Base-by-base conservation (phyloP, 2,888 invertebrate species). In the Scotopteryx bipunctaria region DNA sequence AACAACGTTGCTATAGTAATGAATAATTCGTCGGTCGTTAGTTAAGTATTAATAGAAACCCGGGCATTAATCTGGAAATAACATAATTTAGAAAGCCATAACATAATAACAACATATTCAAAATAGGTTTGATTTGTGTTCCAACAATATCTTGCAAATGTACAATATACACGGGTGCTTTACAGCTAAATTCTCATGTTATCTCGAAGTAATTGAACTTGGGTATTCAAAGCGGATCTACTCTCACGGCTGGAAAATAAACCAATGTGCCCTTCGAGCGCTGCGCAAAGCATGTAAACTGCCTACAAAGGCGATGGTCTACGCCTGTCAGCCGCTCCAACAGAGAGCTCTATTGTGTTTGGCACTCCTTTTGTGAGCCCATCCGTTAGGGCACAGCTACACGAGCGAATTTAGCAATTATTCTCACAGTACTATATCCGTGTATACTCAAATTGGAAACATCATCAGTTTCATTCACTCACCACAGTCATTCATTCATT, bases 261-360 rank as follows among this genome's bases (percentile, higher is more conserved):
- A 70, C 64, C 69, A 71, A 67, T 68, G 66, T 52, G 52, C 57
- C 55, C 57, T 53, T 44, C 43, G 44, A 54, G 36, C 40, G 32
- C 59, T 64, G 71, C 63, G 67, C 69, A 69, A 71, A 71, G 69
- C 72, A 76, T 72, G 70, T 73, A 78, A 73, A 73, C 71, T 72
- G 73, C 71, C 71, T 73, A 81, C 81, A 83, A 83, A 83, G 77
- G 71, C 74, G 73, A 76, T 78, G 71, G 76, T 69, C 73, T 71
- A 63, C 63, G 72, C 69, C 66, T 75, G 78, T 73, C 76, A 73
- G 62, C 64, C 66, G 67, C 71, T 67, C 71, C 69, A 63, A 67
- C 64, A 58, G 67, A 71, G 75, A 69, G 71, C 74, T 57, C 68
- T 62, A 76, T 76, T 81, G 79, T 78, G 73, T 71, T 68, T 72